Percentiles rank a stretch among this genome's conserved stretches.
phyloP scores from a whole-genome alignment of 2,888 invertebrate genomes.

The Brachylomia viminalis region DNA sequence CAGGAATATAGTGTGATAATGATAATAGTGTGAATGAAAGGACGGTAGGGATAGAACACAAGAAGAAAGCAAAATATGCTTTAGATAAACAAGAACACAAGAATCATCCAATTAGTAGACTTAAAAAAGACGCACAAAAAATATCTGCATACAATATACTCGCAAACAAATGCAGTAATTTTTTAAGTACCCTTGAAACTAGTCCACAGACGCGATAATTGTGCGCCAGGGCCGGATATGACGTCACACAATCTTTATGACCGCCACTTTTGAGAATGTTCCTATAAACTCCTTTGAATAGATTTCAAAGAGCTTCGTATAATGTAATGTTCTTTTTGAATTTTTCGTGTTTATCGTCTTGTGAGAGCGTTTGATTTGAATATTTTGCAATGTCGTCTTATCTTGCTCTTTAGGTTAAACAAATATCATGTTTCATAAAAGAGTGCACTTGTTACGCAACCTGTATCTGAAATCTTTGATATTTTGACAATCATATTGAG shows the following conservation, averaged over 20 bases:
- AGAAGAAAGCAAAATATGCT: not conserved
- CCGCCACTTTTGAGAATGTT: slow-evolving; percentile 57
- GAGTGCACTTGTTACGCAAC: not conserved
- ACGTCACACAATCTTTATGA: slow-evolving; percentile 67
- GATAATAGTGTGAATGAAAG: not conserved
- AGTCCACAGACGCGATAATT: slow-evolving; percentile 64
- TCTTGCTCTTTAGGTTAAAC: not conserved
- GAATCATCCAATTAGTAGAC: slow-evolving; percentile 24
- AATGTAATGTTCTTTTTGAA: slow-evolving; percentile 40
- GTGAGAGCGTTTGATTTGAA: slow-evolving; percentile 2
- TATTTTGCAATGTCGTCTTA: slow-evolving; percentile 8
- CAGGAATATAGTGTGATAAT: too few species aligned
- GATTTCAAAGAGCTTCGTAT: slow-evolving; percentile 54
- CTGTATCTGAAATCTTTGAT: not conserved
- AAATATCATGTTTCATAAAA: not conserved
- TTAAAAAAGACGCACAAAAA: slow-evolving; percentile 9
- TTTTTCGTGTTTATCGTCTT: slow-evolving; percentile 36
- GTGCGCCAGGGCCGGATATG: slow-evolving; percentile 57
- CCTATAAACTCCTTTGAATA: slow-evolving; percentile 62
- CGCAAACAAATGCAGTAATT: slow-evolving; percentile 57
- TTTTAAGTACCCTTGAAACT: slow-evolving; percentile 64
- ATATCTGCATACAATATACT: slow-evolving; percentile 48
- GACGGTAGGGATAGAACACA: not conserved
- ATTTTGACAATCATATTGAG: not conserved
- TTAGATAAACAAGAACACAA: slow-evolving; percentile 1